Evolutionary conservation across 2,797 vertebrate genomes (phyloP).

Genomic region (Xiphorhynchus erythropygius): DNA sequence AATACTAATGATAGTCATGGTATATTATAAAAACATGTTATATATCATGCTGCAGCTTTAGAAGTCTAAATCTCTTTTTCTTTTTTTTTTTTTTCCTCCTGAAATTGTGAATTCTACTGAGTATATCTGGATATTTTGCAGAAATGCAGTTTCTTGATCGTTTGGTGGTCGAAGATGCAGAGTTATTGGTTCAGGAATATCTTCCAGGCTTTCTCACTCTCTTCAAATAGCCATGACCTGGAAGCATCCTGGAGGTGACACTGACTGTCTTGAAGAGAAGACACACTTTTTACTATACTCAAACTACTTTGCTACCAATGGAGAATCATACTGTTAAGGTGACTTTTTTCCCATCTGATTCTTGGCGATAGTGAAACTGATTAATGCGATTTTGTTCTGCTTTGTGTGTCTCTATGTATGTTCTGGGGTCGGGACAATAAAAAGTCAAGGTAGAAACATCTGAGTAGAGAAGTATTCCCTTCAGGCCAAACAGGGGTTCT

Average conservation of each 20-base stretch:
- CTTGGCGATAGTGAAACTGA: background rate
- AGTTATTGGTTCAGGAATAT: background rate
- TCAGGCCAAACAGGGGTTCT: background rate
- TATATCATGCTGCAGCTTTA: background rate
- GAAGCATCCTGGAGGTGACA: background rate
- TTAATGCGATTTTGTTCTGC: background rate
- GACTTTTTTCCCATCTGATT: background rate
- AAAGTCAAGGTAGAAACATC: background rate
- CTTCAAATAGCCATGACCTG: background rate
- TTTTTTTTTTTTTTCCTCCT: background rate
- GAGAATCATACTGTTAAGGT: background rate
- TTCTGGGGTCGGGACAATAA: background rate
- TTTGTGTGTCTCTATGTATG: background rate
- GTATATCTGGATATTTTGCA: background rate
- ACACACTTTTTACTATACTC: background rate
- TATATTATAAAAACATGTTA: background rate
- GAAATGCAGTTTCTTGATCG: background rate
- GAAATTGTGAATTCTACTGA: background rate
- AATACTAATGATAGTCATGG: background rate
- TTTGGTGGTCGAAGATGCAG: background rate
- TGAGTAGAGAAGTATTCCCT: background rate
- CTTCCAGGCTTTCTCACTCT: background rate
- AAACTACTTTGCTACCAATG: background rate
- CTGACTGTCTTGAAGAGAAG: background rate
- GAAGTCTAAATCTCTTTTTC: background rate